These are phyloP conservation scores for Subanguina moxae DNA, from an alignment of 1,140 invertebrate species.

Conservation along the genomic window DNA sequence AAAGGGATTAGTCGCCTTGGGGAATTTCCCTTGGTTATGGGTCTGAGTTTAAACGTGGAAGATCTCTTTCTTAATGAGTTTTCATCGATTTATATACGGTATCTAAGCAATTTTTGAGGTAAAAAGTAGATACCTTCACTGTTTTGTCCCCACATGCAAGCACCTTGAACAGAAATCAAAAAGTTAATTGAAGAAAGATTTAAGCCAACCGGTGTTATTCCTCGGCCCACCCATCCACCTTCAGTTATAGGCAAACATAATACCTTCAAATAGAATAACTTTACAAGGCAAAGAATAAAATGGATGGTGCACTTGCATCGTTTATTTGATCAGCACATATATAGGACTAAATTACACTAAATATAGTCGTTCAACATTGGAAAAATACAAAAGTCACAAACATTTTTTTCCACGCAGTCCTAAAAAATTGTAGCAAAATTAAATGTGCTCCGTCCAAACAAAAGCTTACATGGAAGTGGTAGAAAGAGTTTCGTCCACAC, in stretches of 20 bases:
- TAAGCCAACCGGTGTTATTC: slow-evolving; percentile 62
- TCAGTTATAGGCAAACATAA: slow-evolving; percentile 69
- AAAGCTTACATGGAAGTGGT: slow-evolving; percentile 68
- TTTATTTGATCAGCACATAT: slow-evolving; percentile 75
- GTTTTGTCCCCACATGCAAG: slow-evolving; percentile 71
- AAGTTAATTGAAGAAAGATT: too few relatives aligned
- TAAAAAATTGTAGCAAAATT: not conserved
- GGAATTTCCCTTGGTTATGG: too few relatives aligned
- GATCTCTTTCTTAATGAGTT: too few relatives aligned
- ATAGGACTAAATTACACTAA: slow-evolving; percentile 66
- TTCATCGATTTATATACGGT: not conserved
- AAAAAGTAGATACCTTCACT: slow-evolving; percentile 67
- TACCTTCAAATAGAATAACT: not conserved
- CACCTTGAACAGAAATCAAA: not conserved
- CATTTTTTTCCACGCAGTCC: slow-evolving; percentile 66
- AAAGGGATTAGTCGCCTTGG: too few relatives aligned
- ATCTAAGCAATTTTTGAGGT: slow-evolving; percentile 55
- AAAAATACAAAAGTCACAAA: slow-evolving; percentile 17
- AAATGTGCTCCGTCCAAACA: not conserved
- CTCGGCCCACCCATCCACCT: slow-evolving; percentile 61
- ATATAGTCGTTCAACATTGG: not conserved
- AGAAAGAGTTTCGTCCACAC: slow-evolving; percentile 76
- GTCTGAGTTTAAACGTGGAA: too few relatives aligned
- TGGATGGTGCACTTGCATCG: slow-evolving; percentile 66
- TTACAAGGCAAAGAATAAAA: too few relatives aligned